phyloP scores from a whole-genome alignment of 2,113 vertebrate genomes.

The Zosterops hypoxanthus region DNA sequence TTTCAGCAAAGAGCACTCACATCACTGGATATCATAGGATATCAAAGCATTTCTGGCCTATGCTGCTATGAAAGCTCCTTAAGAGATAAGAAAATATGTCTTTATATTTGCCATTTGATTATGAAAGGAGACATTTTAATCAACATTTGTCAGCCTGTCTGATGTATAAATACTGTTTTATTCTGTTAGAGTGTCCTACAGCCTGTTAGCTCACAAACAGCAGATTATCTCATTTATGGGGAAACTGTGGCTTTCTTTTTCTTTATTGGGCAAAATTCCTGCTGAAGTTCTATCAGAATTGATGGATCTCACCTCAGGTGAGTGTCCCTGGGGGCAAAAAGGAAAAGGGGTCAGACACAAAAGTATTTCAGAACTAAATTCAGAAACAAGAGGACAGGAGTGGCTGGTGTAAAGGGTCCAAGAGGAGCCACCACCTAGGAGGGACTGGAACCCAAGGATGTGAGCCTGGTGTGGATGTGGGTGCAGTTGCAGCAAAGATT shows the following conservation, averaged over 20 bases:
- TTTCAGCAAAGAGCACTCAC: background rate
- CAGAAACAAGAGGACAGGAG: background rate
- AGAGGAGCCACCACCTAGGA: background rate
- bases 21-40: background rate
- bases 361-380: background rate
- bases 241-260: background rate
- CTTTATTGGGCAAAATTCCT: background rate
- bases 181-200: background rate
- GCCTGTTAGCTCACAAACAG: background rate
- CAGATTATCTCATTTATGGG: background rate
- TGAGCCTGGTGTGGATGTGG: background rate
- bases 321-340: background rate
- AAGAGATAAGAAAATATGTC: conserved; percentile 1
- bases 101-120: conserved; percentile 34
- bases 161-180: background rate
- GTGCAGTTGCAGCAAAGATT: background rate
- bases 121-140: conserved; percentile 24
- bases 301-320: background rate
- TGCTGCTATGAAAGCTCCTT: background rate
- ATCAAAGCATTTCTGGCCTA: background rate
- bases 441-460: accelerated
- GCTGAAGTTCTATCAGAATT: background rate
- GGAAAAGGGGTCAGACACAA: background rate
- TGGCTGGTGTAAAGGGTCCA: background rate
- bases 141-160: background rate